Conservation (phyloP, 1,140 invertebrate species). For the Nasonia giraulti region DNA sequence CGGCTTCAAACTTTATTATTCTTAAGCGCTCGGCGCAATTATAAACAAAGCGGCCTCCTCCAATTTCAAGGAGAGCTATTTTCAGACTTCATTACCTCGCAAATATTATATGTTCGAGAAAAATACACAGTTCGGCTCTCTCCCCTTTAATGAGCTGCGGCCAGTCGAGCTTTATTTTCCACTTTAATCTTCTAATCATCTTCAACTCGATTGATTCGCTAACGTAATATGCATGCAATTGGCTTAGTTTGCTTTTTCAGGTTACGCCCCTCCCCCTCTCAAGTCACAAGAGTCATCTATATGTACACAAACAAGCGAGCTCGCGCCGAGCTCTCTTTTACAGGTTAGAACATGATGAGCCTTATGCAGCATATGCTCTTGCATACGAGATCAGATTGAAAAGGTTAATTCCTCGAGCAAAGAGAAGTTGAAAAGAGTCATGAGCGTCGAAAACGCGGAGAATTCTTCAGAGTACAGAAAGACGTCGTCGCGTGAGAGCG, state of each 20-base stretch:
- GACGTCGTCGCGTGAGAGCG: not conserved
- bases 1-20: not conserved
- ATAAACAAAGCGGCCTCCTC: slow-evolving; percentile 3
- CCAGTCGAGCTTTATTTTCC: not conserved
- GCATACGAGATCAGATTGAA: not conserved
- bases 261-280: no score
- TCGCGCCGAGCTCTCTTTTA: no score
- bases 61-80: not conserved
- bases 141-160: not conserved
- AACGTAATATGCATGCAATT: no score
- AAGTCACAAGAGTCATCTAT: no score
- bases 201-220: no score
- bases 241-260: no score
- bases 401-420: not conserved
- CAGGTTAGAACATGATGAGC: no score
- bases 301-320: no score
- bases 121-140: not conserved
- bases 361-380: no score
- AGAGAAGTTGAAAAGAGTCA: not conserved
- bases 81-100: not conserved
- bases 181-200: no score
- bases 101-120: not conserved
- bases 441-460: not conserved
- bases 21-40: not conserved
- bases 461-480: not conserved